Conservation (phyloP, 2,888 invertebrate genomes). For the Cheilosia vernalis region DNA sequence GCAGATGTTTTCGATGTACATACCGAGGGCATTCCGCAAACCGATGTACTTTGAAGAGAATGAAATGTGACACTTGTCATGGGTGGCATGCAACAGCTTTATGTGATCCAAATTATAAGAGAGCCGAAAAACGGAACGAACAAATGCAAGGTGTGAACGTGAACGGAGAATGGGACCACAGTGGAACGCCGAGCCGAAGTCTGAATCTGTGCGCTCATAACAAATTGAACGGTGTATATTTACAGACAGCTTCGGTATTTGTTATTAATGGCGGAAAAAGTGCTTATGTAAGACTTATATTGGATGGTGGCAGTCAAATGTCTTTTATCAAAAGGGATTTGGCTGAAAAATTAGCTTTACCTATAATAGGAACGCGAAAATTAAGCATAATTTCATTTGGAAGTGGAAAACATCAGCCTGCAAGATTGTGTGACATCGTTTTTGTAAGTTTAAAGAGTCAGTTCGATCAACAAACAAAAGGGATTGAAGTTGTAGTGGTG, state of each 20-base stretch:
- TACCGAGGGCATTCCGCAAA: slow-evolving; percentile 17
- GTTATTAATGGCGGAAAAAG: slow-evolving; percentile 9
- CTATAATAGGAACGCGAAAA: not conserved
- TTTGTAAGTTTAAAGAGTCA: slow-evolving; percentile 12
- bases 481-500: slow-evolving; percentile 13
- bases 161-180: not conserved
- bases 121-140: not conserved
- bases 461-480: not conserved
- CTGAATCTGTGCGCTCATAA: not conserved
- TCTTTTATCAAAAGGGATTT: slow-evolving; percentile 6
- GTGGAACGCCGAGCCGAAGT: not conserved
- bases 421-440: not conserved
- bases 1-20: slow-evolving; percentile 25
- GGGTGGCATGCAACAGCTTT: slow-evolving; percentile 15
- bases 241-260: slow-evolving; percentile 25
- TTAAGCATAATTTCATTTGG: slow-evolving; percentile 4
- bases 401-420: slow-evolving; percentile 12
- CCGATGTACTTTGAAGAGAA: slow-evolving; percentile 6
- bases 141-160: not conserved
- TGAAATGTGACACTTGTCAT: not conserved
- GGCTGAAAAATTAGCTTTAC: slow-evolving; percentile 16
- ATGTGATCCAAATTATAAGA: slow-evolving; percentile 11
- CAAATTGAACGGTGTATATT: not conserved
- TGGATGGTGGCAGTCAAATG: slow-evolving; percentile 18
- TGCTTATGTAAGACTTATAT: slow-evolving; percentile 11